Base-by-base conservation (phyloP, 2,888 invertebrate species). In the Drosophila paranaensis region DNA sequence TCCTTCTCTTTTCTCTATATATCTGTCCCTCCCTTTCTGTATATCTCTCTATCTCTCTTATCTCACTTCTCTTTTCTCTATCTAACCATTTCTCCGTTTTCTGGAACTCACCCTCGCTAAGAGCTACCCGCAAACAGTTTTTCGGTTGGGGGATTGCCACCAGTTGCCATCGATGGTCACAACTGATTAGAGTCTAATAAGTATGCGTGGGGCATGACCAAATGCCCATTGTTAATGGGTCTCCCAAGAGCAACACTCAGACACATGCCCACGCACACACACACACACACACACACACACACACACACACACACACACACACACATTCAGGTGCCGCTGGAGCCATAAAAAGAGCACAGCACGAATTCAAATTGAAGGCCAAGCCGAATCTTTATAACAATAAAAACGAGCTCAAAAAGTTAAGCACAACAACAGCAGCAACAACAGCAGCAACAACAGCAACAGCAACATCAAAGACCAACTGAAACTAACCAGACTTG, bases 181-280 rank as follows among this genome's bases (percentile, higher is more conserved):
- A 82, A 80, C 83, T 88, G 88, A 83, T 83, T 85, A 85, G 78
- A 85, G 82, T 80, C 83, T 82, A 88, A 88, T 84, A 84, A 88
- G 83, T 88, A 88, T 84, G 86, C 83, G 81, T 77, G 71, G 81
- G 77, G 86, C 86, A 82, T 83, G 83, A 80, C 76, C 82, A 42
- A 61, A 54, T 60, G 69, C 56, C 74, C 66, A 66, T 74, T 81
- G 84, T 88, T 82, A 86, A 84, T 88, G 83, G 86, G 77, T 81
- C 86, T 78, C 82, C 70, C 67, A 88, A 82, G 88, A 71, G 65
- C 46, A 65, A 33, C 10, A 48, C 48, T 30, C 51, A 51, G 11
- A 51, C 35, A 35, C 50, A 33, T 4, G 11, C 11, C 20, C n/a
- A 40, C 39, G 1, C 20, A 40, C 39, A 39, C 37, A 66, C 67